phyloP scores from a whole-genome alignment of 2,888 invertebrate species.

The Dichetophora obliterata region DNA sequence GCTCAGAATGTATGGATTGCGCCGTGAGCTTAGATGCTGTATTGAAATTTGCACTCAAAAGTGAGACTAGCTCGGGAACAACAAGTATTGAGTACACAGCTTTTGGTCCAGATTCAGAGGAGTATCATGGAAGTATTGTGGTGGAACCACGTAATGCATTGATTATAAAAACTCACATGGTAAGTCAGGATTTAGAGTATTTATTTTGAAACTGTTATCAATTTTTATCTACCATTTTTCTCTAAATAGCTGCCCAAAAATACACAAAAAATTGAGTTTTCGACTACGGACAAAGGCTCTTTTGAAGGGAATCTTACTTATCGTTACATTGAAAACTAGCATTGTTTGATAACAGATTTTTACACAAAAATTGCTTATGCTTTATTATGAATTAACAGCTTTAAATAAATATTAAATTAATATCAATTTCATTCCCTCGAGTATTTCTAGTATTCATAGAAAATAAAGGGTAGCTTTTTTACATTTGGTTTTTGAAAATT shows the following conservation, averaged over 20 bases:
- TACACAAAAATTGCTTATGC: too few species aligned
- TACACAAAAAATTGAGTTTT: background rate
- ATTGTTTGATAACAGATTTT: too few species aligned
- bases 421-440: too few species aligned
- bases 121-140: background rate
- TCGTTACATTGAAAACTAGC: constrained; percentile 2
- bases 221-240: background rate
- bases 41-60: constrained; percentile 19
- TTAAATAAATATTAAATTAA: too few species aligned
- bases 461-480: too few species aligned
- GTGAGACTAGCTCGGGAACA: background rate
- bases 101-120: background rate
- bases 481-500: too few species aligned
- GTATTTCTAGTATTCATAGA: too few species aligned
- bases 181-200: background rate
- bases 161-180: constrained; percentile 20
- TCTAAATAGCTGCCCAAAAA: background rate
- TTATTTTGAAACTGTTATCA: background rate
- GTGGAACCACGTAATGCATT: constrained; percentile 6
- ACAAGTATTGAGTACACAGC: constrained; percentile 11
- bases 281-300: constrained; percentile 22
- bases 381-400: too few species aligned
- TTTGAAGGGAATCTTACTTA: constrained; percentile 16
- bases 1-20: constrained; percentile 11
- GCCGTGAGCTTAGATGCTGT: constrained; percentile 17